A percentile compares a stretch with the other conserved stretches of the same genome.
phyloP scores from a whole-genome alignment of 2,797 vertebrate genomes.

The Pelochelys cantorii region DNA sequence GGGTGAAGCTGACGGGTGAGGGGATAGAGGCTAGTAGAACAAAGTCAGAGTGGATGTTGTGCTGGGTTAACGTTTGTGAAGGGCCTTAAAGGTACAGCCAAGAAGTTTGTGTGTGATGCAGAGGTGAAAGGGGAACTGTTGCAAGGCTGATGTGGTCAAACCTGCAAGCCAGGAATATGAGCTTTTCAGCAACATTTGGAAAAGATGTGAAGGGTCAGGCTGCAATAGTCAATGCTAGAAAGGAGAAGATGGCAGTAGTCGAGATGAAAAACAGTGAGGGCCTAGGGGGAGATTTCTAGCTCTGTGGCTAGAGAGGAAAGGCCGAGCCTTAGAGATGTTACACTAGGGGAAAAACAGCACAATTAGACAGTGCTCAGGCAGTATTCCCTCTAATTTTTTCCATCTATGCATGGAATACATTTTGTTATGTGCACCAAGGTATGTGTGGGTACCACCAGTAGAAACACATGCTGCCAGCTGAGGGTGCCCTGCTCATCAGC shows the following conservation, averaged over 20 bases:
- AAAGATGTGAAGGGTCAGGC: slow-evolving; percentile 71
- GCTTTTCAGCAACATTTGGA: slow-evolving; percentile 69
- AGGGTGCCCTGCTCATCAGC: too few relatives aligned
- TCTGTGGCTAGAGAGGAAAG: not conserved
- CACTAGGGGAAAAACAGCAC: not conserved
- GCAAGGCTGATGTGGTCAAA: not conserved
- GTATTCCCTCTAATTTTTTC: too few relatives aligned
- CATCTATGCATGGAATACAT: too few relatives aligned
- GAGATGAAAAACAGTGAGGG: not conserved
- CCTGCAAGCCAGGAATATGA: slow-evolving; percentile 48
- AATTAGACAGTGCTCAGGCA: too few relatives aligned
- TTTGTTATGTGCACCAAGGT: too few relatives aligned
- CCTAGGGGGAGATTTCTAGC: not conserved
- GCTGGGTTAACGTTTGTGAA: not conserved
- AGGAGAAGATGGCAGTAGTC: slow-evolving; percentile 64
- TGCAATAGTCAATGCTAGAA: slow-evolving; percentile 72
- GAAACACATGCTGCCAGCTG: too few relatives aligned
- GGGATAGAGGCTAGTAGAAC: not conserved
- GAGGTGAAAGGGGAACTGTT: not conserved
- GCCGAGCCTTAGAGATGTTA: not conserved
- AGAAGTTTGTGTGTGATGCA: not conserved
- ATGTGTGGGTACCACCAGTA: too few relatives aligned
- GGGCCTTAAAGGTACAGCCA: not conserved
- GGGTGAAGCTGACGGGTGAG: not conserved
- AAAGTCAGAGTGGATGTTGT: not conserved